These are phyloP conservation scores for Homarus americanus DNA, from an alignment of 1,140 invertebrate genomes.

Conservation along the genomic window DNA sequence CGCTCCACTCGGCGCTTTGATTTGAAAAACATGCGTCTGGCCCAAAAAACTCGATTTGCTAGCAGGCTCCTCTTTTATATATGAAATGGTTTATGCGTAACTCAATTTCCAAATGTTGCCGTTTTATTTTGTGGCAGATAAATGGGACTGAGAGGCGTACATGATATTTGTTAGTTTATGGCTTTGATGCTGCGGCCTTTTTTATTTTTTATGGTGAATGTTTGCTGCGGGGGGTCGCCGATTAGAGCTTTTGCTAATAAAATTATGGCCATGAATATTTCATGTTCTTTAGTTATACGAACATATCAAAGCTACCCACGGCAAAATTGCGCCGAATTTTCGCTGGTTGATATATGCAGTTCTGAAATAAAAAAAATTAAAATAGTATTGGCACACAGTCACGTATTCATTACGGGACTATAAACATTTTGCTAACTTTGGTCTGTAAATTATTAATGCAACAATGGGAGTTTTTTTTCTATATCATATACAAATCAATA, in stretches of 20 bases:
- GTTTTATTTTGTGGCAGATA: conserved; percentile 60
- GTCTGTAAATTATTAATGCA: too few relatives aligned
- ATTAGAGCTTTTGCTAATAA: conserved; percentile 26
- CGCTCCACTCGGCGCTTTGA: conserved; percentile 64
- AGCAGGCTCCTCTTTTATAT: conserved; percentile 62
- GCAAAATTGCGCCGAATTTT: neutral
- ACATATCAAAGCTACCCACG: conserved; percentile 16
- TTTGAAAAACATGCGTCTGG: conserved; percentile 71
- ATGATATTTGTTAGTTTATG: conserved; percentile 55
- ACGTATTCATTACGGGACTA: too few relatives aligned
- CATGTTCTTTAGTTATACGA: conserved; percentile 25
- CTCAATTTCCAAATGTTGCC: conserved; percentile 60
- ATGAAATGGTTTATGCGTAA: conserved; percentile 70
- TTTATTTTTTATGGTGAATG: conserved; percentile 26
- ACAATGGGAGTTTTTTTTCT: too few relatives aligned
- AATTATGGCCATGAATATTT: conserved; percentile 39
- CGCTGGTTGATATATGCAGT: too few relatives aligned
- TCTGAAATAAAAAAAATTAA: too few relatives aligned
- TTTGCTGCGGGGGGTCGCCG: conserved; percentile 18
- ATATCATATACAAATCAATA: too few relatives aligned
- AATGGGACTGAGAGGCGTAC: conserved; percentile 37
- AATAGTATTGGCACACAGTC: too few relatives aligned
- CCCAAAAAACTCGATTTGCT: conserved; percentile 68
- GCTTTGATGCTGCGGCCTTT: conserved; percentile 58
- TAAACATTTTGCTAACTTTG: too few relatives aligned